Evolutionary conservation across 1,140 invertebrate genomes (phyloP).

Genomic region (Caenorhabditis inopinata): DNA sequence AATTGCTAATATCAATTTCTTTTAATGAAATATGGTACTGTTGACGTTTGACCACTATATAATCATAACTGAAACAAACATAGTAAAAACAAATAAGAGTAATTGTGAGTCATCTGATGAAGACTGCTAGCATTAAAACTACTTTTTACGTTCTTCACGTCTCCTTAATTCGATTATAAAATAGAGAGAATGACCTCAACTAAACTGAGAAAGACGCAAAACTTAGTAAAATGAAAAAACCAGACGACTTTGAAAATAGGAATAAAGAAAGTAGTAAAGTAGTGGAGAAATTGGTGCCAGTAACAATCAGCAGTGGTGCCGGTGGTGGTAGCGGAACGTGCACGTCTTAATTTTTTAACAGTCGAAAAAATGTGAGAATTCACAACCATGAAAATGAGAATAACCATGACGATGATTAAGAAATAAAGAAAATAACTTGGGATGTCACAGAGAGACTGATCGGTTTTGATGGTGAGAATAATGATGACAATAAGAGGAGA

Average conservation of each 20-base stretch:
- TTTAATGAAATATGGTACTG: too few relatives aligned
- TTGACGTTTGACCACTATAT: too few relatives aligned
- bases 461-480: background rate
- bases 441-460: background rate
- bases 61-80: too few relatives aligned
- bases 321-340: background rate
- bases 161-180: slow-evolving; percentile 16
- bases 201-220: background rate
- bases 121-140: background rate
- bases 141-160: background rate
- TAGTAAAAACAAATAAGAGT: too few relatives aligned
- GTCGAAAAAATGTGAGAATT: background rate
- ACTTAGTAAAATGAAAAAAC: background rate
- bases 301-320: slow-evolving; percentile 4
- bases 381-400: background rate
- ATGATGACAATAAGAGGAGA: background rate
- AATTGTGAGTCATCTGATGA: background rate
- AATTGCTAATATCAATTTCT: too few relatives aligned
- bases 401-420: background rate
- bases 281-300: slow-evolving; percentile 24
- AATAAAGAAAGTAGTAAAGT: slow-evolving; percentile 28
- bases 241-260: background rate
- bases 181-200: slow-evolving; percentile 18
- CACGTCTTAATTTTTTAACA: too few relatives aligned
- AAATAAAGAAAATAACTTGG: background rate